phyloP scores from a whole-genome alignment of 2,888 invertebrate genomes.

The Agrochola lychnidis region DNA sequence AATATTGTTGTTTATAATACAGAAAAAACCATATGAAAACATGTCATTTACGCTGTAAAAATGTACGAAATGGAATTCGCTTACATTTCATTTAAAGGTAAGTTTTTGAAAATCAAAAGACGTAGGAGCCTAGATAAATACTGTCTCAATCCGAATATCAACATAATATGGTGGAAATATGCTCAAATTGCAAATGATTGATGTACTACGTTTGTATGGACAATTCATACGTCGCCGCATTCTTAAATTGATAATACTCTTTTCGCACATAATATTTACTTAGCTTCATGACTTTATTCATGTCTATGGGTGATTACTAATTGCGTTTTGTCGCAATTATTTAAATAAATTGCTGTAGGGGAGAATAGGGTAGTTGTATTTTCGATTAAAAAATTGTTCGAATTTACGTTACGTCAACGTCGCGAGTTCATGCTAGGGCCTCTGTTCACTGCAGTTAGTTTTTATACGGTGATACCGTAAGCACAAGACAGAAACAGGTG shows the following conservation, averaged over 20 bases:
- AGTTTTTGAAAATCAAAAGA: too few species aligned
- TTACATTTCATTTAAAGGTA: too few species aligned
- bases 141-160: too few species aligned
- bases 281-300: not conserved
- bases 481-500: not conserved
- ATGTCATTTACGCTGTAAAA: too few species aligned
- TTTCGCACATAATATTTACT: not conserved
- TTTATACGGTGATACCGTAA: not conserved
- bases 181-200: too few species aligned
- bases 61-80: too few species aligned
- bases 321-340: not conserved
- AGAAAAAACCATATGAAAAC: too few species aligned
- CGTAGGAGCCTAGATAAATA: too few species aligned
- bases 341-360: not conserved
- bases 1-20: too few species aligned
- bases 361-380: not conserved
- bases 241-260: not conserved
- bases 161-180: too few species aligned
- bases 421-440: not conserved
- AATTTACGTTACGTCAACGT: not conserved
- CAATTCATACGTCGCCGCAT: too few species aligned
- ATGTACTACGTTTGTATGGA: too few species aligned
- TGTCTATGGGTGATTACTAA: not conserved
- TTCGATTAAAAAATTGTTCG: not conserved
- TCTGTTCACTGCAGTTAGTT: slow-evolving; percentile 14